These are phyloP conservation scores for Stenodema calcarata DNA, from an alignment of 2,888 invertebrate genomes.

Conservation along the genomic window DNA sequence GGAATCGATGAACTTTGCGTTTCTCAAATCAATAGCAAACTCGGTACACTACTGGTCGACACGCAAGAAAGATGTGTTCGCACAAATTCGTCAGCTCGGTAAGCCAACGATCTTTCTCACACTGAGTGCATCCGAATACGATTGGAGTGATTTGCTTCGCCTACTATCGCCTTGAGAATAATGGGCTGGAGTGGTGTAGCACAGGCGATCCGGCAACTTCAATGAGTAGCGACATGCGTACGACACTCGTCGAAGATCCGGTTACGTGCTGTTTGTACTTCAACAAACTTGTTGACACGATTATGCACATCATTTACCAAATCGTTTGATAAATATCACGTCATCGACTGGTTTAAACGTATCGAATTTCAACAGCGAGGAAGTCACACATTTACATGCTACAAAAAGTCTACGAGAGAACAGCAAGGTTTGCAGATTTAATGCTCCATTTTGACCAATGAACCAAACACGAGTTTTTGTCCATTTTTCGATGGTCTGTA, in stretches of 20 bases:
- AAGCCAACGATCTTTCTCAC: constrained; percentile 55
- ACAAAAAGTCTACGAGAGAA: too few species aligned
- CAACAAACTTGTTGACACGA: background rate
- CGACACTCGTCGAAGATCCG: background rate
- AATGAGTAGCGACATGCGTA: background rate
- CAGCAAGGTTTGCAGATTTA: too few species aligned
- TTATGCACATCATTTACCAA: constrained; percentile 45
- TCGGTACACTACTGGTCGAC: constrained; percentile 10
- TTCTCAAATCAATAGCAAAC: constrained; percentile 46
- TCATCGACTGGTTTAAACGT: too few species aligned
- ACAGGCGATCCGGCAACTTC: background rate
- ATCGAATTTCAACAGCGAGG: too few species aligned
- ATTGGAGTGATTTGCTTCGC: too few species aligned
- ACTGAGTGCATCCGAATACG: too few species aligned
- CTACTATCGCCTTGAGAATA: background rate
- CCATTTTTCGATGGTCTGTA: too few species aligned
- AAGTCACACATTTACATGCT: too few species aligned
- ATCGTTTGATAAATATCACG: constrained; percentile 51
- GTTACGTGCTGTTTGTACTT: too few species aligned
- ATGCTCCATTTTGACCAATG: too few species aligned
- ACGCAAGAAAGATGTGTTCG: background rate
- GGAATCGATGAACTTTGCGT: constrained; percentile 57
- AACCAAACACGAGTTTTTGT: too few species aligned
- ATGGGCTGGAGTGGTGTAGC: background rate
- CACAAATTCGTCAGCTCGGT: constrained; percentile 39